Evolutionary conservation across 1,140 invertebrate species (phyloP).

Genomic region (Epicauta chinensis): DNA sequence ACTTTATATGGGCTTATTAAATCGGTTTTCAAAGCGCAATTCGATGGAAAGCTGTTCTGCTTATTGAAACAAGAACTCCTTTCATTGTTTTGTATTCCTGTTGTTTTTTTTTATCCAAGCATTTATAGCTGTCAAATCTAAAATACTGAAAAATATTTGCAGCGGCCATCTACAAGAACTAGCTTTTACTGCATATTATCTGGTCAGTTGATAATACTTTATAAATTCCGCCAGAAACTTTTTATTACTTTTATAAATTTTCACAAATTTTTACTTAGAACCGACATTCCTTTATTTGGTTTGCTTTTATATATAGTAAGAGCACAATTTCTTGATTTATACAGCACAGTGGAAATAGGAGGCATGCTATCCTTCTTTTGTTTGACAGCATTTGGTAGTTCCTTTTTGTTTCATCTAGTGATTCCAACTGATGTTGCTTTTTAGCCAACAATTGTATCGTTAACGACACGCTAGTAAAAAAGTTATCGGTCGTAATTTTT

Average conservation of each 20-base stretch:
- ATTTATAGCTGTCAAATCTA: conserved; percentile 23
- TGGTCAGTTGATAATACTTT: conserved; percentile 8
- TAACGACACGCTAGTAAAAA: conserved; percentile 28
- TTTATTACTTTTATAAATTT: too few relatives aligned
- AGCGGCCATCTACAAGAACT: too few relatives aligned
- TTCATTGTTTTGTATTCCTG: not conserved
- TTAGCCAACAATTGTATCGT: conserved; percentile 39
- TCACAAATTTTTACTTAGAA: too few relatives aligned
- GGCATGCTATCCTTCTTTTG: conserved; percentile 23
- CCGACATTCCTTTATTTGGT: too few relatives aligned
- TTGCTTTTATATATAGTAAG: conserved; percentile 3
- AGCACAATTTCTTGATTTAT: conserved; percentile 19
- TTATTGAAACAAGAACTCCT: not conserved
- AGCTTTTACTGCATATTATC: too few relatives aligned
- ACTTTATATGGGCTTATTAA: too few relatives aligned
- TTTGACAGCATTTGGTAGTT: conserved; percentile 24
- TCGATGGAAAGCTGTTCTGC: not conserved
- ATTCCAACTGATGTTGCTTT: conserved; percentile 31
- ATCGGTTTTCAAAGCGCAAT: too few relatives aligned
- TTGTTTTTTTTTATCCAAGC: not conserved
- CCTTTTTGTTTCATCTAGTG: conserved; percentile 24
- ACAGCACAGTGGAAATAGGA: conserved; percentile 26
- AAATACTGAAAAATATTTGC: conserved; percentile 21
- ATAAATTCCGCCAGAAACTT: not conserved
- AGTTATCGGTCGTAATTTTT: too few relatives aligned